phyloP scores from a whole-genome alignment of 2,797 vertebrate genomes.

The Sebastolobus alascanus region DNA sequence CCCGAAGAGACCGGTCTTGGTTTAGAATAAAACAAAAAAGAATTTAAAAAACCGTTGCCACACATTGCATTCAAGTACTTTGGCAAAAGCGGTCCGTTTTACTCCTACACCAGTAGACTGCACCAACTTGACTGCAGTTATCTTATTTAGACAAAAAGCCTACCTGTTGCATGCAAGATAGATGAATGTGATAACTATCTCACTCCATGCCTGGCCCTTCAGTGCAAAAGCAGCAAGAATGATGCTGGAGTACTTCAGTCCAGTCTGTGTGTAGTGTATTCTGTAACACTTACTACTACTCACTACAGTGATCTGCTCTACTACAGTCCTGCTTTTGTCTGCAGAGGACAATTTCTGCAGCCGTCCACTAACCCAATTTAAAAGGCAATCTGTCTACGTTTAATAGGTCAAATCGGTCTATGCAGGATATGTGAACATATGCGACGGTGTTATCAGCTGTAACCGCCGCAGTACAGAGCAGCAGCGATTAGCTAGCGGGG shows the following conservation, averaged over 20 bases:
- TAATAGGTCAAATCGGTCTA: slow-evolving; percentile 11
- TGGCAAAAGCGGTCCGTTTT: background rate
- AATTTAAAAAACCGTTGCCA: background rate
- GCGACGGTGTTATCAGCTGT: background rate
- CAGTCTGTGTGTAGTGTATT: slow-evolving; percentile 25
- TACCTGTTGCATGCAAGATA: slow-evolving; percentile 13
- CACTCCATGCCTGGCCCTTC: slow-evolving; percentile 14
- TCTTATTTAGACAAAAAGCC: slow-evolving; percentile 31
- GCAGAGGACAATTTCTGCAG: slow-evolving; percentile 7
- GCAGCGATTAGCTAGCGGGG: background rate
- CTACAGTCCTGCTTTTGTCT: slow-evolving; percentile 9
- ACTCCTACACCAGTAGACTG: slow-evolving; percentile 37
- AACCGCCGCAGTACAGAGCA: background rate
- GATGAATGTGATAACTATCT: slow-evolving; percentile 22
- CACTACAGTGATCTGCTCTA: slow-evolving; percentile 15
- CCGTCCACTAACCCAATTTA: slow-evolving; percentile 11
- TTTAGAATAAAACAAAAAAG: slow-evolving; percentile 14
- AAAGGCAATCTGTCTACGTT: slow-evolving; percentile 13
- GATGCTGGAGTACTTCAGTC: slow-evolving; percentile 27
- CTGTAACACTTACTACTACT: slow-evolving; percentile 15
- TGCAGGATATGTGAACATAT: slow-evolving; percentile 8
- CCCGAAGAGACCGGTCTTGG: slow-evolving; percentile 24
- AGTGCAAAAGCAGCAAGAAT: slow-evolving; percentile 10
- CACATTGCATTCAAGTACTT: slow-evolving; percentile 25
- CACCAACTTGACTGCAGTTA: slow-evolving; percentile 29